phyloP scores from a whole-genome alignment of 2,113 vertebrate species.

The Holacanthus passer region DNA sequence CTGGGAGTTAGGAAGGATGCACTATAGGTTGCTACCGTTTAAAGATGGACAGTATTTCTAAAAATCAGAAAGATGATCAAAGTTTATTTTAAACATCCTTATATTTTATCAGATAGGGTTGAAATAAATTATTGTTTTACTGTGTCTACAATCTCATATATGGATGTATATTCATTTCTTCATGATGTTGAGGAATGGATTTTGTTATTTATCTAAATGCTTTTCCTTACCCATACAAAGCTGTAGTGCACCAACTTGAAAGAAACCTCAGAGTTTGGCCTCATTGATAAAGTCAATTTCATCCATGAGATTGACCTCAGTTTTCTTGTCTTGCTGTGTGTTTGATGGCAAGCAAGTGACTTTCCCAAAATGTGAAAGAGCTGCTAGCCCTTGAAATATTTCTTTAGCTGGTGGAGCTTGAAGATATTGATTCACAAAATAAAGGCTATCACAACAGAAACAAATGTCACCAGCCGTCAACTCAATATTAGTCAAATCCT shows the following conservation, averaged over 20 bases:
- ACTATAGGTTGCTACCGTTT: background rate
- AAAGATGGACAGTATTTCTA: background rate
- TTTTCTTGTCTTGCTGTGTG: background rate
- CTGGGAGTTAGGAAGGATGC: background rate
- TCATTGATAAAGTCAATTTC: background rate
- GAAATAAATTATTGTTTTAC: background rate
- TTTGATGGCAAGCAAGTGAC: background rate
- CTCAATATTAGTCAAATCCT: background rate
- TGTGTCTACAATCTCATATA: no score
- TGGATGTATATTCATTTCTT: no score
- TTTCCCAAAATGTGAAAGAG: background rate
- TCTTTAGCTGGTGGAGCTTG: background rate
- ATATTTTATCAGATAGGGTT: background rate
- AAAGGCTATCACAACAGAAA: background rate
- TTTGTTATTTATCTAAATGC: rapidly evolving
- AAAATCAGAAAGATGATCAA: background rate
- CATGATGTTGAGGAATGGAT: background rate
- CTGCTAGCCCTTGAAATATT: background rate
- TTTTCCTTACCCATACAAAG: background rate
- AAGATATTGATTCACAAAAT: background rate
- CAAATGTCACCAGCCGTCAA: background rate
- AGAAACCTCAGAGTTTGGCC: no score
- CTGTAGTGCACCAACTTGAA: background rate
- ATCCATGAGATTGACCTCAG: background rate
- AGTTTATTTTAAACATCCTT: no score